Conservation (phyloP, 2,797 vertebrate species). For the Heteromormyrus szaboi region DNA sequence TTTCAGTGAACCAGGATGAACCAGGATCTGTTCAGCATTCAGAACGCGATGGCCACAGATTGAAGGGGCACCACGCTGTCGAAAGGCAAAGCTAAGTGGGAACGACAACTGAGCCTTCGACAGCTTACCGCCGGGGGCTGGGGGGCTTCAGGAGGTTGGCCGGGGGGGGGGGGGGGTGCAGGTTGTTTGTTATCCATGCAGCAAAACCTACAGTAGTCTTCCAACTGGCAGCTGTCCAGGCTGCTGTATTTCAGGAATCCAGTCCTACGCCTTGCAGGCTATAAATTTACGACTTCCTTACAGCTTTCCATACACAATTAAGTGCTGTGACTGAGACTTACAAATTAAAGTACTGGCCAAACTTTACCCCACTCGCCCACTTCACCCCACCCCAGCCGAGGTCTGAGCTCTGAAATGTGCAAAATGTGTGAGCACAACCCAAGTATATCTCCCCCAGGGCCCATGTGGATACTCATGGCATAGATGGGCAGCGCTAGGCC, state of each 20-base stretch:
- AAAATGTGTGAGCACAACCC: neutral
- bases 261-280: conserved; percentile 19
- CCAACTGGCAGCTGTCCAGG: conserved; percentile 31
- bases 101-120: neutral
- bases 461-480: neutral
- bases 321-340: conserved; percentile 28
- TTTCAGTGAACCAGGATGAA: neutral
- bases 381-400: neutral
- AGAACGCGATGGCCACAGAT: neutral
- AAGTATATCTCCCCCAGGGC: neutral
- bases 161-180: neutral
- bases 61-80: neutral
- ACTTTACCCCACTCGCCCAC: neutral
- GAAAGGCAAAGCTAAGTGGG: neutral
- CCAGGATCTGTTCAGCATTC: neutral
- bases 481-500: neutral
- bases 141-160: neutral
- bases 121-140: neutral
- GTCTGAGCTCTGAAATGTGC: neutral
- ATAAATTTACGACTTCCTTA: conserved; percentile 36
- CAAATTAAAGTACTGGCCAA: conserved; percentile 15
- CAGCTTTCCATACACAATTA: conserved; percentile 33
- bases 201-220: conserved; percentile 9
- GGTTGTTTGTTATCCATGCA: neutral
- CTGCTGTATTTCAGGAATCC: neutral